A percentile compares a stretch with the other conserved stretches of the same genome.
Conservation (phyloP, 1,140 invertebrate species). For the Cotesia typhae region DNA sequence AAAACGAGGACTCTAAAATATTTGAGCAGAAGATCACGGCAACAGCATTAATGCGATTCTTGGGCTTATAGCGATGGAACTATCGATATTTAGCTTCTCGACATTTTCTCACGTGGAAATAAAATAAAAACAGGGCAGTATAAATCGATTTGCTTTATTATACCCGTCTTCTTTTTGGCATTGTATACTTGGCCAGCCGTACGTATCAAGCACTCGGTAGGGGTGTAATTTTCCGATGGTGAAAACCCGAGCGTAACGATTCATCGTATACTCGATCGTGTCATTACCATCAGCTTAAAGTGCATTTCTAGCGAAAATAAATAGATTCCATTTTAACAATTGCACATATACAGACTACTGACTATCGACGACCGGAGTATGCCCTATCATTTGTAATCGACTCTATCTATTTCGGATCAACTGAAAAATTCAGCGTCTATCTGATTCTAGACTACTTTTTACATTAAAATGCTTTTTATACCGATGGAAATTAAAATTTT, state of each 20-base stretch:
- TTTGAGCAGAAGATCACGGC: not conserved
- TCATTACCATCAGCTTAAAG: constrained; percentile 31
- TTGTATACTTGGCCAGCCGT: not conserved
- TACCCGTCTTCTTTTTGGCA: not conserved
- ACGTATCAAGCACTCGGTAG: not conserved
- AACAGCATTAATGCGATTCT: not conserved
- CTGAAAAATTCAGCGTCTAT: not conserved
- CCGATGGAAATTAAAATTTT: too few relatives aligned
- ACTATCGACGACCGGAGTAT: not conserved
- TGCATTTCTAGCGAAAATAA: constrained; percentile 37
- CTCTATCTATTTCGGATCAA: constrained; percentile 18
- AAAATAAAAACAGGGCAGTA: not conserved
- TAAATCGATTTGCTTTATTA: not conserved
- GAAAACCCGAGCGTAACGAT: constrained; percentile 24
- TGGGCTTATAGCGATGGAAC: not conserved
- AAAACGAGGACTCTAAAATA: constrained; percentile 8
- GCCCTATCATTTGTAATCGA: constrained; percentile 27
- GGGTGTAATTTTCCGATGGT: constrained; percentile 19
- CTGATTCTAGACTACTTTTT: too few relatives aligned
- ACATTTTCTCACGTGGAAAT: constrained; percentile 12
- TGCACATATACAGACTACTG: constrained; percentile 15
- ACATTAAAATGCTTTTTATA: too few relatives aligned
- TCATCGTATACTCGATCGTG: constrained; percentile 11
- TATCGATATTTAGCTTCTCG: not conserved
- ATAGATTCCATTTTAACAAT: constrained; percentile 24